Conservation (phyloP, 2,797 vertebrate genomes). For the Hemitrygon akajei region DNA sequence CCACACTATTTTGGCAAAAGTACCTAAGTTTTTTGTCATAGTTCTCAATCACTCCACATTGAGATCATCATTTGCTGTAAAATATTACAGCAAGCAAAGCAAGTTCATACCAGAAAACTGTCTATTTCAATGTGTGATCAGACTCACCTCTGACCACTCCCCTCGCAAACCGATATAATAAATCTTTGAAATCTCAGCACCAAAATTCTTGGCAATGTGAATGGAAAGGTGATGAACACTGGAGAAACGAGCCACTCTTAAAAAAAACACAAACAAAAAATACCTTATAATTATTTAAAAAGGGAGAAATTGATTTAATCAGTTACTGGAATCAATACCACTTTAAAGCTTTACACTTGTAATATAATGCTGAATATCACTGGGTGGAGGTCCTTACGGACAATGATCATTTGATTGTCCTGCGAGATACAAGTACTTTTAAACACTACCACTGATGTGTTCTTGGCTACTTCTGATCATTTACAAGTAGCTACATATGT, state of each 20-base stretch:
- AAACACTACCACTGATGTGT: neutral
- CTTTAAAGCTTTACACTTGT: neutral
- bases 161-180: constrained; percentile 90
- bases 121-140: neutral
- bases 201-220: constrained; percentile 91
- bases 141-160: constrained; percentile 80
- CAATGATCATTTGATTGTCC: neutral
- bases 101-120: neutral
- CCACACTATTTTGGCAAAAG: neutral
- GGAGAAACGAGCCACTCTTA: constrained; percentile 87
- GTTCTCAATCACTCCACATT: neutral
- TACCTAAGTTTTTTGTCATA: neutral
- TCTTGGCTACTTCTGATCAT: neutral
- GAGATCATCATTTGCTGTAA: neutral
- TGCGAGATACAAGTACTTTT: neutral
- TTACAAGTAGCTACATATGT: neutral
- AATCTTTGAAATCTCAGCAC: constrained; percentile 77
- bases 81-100: neutral
- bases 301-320: neutral
- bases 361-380: neutral
- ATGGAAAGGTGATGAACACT: constrained; percentile 84
- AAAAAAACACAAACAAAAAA: constrained; percentile 40
- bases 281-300: neutral
- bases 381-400: neutral
- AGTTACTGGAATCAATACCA: neutral